Evolutionary conservation across 2,888 invertebrate species (phyloP).

Genomic region (Resseliella maxima): DNA sequence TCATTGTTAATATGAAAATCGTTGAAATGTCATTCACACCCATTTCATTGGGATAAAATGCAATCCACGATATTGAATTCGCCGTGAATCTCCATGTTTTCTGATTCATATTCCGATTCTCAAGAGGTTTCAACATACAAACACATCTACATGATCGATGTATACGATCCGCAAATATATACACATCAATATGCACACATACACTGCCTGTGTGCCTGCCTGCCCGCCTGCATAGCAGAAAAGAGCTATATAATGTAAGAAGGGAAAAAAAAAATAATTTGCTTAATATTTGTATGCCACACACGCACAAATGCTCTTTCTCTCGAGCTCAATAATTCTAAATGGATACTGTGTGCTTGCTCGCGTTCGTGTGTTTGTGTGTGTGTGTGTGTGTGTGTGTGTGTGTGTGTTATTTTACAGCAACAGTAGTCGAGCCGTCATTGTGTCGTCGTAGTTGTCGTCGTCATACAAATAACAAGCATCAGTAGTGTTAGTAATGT

Average conservation of each 20-base stretch:
- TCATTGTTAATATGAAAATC: not conserved
- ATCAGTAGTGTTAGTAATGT: not conserved
- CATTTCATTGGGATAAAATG: constrained; percentile 22
- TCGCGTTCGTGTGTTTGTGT: not conserved
- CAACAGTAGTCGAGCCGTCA: constrained; percentile 38
- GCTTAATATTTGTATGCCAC: not conserved
- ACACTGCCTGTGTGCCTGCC: too few species aligned
- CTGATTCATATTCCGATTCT: not conserved
- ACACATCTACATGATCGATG: not conserved
- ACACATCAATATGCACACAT: not conserved
- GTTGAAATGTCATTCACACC: not conserved
- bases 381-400: not conserved
- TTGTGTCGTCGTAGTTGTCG: not conserved
- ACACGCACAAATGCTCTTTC: constrained; percentile 18
- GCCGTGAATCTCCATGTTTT: constrained; percentile 45
- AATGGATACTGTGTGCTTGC: too few species aligned
- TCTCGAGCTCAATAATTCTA: not conserved
- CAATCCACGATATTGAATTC: constrained; percentile 1
- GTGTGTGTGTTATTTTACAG: not conserved
- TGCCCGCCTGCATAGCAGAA: not conserved
- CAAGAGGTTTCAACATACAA: not conserved
- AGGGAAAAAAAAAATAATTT: too few species aligned
- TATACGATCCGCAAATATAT: not conserved
- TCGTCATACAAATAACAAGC: constrained; percentile 4
- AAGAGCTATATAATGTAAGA: not conserved